Evolutionary conservation across 1,140 invertebrate genomes (phyloP).

Genomic region (Orius insidiosus): DNA sequence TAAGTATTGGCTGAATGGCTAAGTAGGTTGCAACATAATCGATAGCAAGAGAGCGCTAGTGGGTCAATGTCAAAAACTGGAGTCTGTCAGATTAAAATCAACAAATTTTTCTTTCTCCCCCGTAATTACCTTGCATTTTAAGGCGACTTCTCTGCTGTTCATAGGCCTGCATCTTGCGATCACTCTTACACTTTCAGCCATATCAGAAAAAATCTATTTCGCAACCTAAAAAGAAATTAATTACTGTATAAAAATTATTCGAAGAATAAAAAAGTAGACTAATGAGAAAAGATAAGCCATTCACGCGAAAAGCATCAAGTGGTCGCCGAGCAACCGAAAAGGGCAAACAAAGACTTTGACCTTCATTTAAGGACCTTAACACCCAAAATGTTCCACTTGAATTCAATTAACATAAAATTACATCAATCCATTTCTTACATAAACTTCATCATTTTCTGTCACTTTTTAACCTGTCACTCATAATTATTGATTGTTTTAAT

Average conservation of each 20-base stretch:
- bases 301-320: constrained; percentile 2
- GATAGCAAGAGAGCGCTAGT: not conserved
- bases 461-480: no score
- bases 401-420: no score
- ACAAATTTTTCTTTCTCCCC: no score
- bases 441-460: no score
- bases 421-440: no score
- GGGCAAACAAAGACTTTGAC: not conserved
- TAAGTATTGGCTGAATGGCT: not conserved
- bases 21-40: not conserved
- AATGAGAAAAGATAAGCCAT: not conserved
- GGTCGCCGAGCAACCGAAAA: not conserved
- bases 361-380: not conserved
- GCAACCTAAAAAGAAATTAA: not conserved
- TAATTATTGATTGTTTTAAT: no score
- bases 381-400: not conserved
- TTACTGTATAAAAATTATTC: not conserved
- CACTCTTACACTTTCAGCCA: constrained; percentile 73
- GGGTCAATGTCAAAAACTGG: not conserved
- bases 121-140: constrained; percentile 56
- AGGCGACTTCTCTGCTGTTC: constrained; percentile 52
- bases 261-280: not conserved
- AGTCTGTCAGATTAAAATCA: not conserved
- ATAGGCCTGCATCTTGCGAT: constrained; percentile 83
- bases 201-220: constrained; percentile 2